These are phyloP conservation scores for Macrotrachela quadricornifera DNA, from an alignment of 1,140 invertebrate species.

Conservation along the genomic window DNA sequence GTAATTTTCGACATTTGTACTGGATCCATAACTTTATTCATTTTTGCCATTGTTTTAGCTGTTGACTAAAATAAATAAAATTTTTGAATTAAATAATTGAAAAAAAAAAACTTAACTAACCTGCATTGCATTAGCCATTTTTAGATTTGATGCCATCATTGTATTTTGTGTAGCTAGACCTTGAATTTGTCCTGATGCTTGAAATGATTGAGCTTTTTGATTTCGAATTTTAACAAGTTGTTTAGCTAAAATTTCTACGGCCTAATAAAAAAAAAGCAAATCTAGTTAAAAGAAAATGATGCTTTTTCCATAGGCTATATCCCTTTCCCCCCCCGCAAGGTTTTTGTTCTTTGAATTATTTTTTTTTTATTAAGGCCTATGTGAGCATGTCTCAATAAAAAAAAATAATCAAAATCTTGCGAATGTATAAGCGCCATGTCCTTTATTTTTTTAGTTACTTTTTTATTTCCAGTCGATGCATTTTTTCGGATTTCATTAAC, in stretches of 20 bases:
- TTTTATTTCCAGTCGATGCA: no score
- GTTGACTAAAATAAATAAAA: background rate
- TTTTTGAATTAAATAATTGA: background rate
- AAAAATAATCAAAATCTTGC: no score
- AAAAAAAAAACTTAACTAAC: constrained; percentile 35
- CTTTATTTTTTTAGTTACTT: no score
- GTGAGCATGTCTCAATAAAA: no score
- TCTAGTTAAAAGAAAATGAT: no score
- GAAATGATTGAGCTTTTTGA: constrained; percentile 57
- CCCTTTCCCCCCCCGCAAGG: no score
- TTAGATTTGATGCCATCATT: constrained; percentile 63
- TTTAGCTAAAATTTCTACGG: constrained; percentile 56
- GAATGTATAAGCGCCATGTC: no score
- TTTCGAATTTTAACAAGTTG: constrained; percentile 64
- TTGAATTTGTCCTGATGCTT: constrained; percentile 47
- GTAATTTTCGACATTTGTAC: constrained; percentile 55
- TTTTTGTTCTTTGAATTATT: no score
- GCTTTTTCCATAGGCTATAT: no score
- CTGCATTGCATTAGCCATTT: constrained; percentile 59
- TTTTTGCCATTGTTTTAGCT: constrained; percentile 49
- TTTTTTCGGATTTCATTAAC: no score
- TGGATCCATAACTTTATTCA: constrained; percentile 68
- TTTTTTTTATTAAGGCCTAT: no score
- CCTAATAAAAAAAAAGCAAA: constrained; percentile 11
- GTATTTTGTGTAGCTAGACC: constrained; percentile 50